Percentiles rank a stretch among this genome's conserved stretches.
phyloP scores from a whole-genome alignment of 2,797 vertebrate species.

The Tragopan temminckii region DNA sequence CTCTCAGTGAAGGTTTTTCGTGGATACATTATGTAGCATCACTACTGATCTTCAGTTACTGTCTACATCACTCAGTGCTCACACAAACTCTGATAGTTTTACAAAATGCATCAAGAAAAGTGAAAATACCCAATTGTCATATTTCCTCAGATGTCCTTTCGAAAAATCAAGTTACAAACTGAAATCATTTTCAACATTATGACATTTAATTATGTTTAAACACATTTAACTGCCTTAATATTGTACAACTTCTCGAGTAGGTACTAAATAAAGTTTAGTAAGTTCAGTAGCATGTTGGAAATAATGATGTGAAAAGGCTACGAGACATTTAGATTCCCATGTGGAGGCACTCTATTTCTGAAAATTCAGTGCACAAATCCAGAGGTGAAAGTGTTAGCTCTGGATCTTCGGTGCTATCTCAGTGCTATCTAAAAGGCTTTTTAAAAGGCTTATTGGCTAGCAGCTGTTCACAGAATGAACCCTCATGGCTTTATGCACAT shows the following conservation, averaged over 20 bases:
- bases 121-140: not conserved
- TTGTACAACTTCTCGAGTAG: not conserved
- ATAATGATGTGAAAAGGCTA: not conserved
- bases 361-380: conserved; percentile 13
- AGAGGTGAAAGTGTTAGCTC: not conserved
- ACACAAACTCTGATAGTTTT: not conserved
- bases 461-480: conserved; percentile 35
- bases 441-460: conserved; percentile 38
- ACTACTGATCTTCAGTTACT: not conserved
- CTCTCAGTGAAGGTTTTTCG: not conserved
- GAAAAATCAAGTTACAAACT: not conserved
- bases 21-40: not conserved
- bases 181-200: not conserved
- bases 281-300: not conserved
- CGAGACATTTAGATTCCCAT: not conserved
- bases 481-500: conserved; percentile 52
- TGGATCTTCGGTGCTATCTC: not conserved
- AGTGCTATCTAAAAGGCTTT: conserved; percentile 54
- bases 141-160: not conserved
- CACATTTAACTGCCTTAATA: not conserved
- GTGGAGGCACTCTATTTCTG: not conserved
- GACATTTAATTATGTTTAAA: not conserved
- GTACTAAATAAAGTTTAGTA: not conserved
- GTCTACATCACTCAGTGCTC: not conserved
- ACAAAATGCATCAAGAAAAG: not conserved